Conservation (phyloP, 2,888 invertebrate species). For the Pristionchus fissidentatus region DNA sequence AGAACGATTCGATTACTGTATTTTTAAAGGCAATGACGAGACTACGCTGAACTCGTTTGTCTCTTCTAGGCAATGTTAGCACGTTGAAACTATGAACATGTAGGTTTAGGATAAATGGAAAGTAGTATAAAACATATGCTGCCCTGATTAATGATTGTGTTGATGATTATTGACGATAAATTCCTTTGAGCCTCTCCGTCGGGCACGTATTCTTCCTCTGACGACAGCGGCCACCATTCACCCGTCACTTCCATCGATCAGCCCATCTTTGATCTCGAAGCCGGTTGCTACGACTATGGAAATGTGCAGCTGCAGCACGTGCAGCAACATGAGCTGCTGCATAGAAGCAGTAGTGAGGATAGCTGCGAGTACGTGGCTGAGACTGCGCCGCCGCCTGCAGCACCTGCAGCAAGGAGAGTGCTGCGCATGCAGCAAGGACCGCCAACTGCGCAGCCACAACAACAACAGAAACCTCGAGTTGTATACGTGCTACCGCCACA, state of each 20-base stretch:
- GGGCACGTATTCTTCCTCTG: slow-evolving; percentile 16
- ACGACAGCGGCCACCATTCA: slow-evolving; percentile 40
- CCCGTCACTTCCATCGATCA: slow-evolving; percentile 7
- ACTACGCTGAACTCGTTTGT: no score
- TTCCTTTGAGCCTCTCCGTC: neutral
- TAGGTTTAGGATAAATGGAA: no score
- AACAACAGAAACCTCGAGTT: neutral
- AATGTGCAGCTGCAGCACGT: neutral
- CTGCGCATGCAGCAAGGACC: slow-evolving; percentile 2
- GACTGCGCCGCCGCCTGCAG: no score
- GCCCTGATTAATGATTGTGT: no score
- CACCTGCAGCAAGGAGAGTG: neutral
- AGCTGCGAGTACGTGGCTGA: neutral
- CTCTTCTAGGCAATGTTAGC: no score
- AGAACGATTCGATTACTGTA: neutral
- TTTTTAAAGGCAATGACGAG: no score
- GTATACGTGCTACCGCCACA: slow-evolving; percentile 7
- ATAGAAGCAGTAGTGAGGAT: slow-evolving; percentile 6
- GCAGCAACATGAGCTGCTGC: neutral
- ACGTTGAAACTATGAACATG: no score
- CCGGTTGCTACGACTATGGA: slow-evolving; percentile 20
- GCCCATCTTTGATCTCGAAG: slow-evolving; percentile 5
- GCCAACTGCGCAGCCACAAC: neutral
- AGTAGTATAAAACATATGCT: no score
- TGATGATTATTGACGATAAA: neutral